Evolutionary conservation across 2,888 invertebrate species (phyloP), one percentile per base, ranked within the genome.

Genomic region (Polyploca ridens): DNA sequence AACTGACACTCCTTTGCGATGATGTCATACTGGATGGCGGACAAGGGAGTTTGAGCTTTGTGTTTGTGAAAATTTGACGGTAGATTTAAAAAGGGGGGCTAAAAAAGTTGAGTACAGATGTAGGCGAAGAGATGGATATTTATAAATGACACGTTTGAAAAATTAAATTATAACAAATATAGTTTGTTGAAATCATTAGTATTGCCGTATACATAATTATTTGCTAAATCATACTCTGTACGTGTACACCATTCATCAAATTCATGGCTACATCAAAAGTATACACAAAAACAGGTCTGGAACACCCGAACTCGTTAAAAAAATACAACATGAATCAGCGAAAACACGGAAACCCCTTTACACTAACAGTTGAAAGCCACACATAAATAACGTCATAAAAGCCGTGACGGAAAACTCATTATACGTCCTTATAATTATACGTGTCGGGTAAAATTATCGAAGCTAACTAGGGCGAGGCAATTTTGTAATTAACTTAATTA

Each of bases 301-400:
- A 38, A 41, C 44, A 19, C 41, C n/a, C 35, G 35, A 33, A 59
- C 61, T 41, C 41, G 61, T 61, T 41, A 41, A 41, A 61, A 61
- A 61, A 61, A 61, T 41, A 19, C 41, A 41, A 54, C 54, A 54
- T 54, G 54, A 54, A 10, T 54, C 54, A 54, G 54, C 54, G 10
- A 16, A 61, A 61, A 61, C 61, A 61, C 41, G 41, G 41, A 61
- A 61, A 61, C 16, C 41, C 61, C 61, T 27, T 61, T 61, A 41
- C 19, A 11, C 4, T 19, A 27, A 27, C 16, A 54, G 54, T 54
- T 54, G 19, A 19, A 54, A 54, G 54, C 54, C 13, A 61, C 35
- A 38, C 27, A 61, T 61, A 61, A 41, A 61, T 61, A 61, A 61
- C 61, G n/a, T 61, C 27, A 61, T 61, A 61, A 61, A 61, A 61